Evolutionary conservation across 2,113 vertebrate genomes (phyloP).

Genomic region (Muscicapa adusta): DNA sequence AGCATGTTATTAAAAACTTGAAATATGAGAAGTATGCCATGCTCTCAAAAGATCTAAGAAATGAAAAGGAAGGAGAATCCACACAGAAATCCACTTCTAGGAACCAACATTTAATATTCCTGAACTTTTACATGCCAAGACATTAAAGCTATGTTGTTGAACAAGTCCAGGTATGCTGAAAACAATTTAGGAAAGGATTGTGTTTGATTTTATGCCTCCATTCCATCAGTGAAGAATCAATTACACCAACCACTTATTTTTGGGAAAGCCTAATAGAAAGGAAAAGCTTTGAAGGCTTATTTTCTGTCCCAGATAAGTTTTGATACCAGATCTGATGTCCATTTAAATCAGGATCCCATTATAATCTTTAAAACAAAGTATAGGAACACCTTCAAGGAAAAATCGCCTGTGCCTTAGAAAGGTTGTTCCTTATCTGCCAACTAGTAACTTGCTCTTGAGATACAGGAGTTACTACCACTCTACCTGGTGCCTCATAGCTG

Average conservation of each 20-base stretch:
- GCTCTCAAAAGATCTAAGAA: not conserved
- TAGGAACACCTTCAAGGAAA: not conserved
- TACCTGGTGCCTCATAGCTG: not conserved
- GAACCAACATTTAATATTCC: not conserved
- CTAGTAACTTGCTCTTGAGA: not conserved
- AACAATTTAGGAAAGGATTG: not conserved
- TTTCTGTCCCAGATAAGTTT: not conserved
- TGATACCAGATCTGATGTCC: not conserved
- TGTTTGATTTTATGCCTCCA: not conserved
- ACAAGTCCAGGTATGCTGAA: not conserved
- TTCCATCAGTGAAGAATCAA: not conserved
- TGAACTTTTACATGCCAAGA: not conserved
- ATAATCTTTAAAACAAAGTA: not conserved
- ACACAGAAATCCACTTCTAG: not conserved
- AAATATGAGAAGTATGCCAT: not conserved
- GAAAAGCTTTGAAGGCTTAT: not conserved
- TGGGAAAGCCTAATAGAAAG: not conserved
- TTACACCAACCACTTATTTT: not conserved
- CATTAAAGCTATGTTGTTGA: not conserved
- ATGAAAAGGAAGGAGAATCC: not conserved
- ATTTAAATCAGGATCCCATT: not conserved
- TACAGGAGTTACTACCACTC: not conserved
- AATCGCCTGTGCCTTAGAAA: not conserved
- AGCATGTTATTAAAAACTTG: not conserved
- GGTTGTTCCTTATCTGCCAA: not conserved